phyloP scores from a whole-genome alignment of 2,888 invertebrate genomes.

The Drosophila helvetica region DNA sequence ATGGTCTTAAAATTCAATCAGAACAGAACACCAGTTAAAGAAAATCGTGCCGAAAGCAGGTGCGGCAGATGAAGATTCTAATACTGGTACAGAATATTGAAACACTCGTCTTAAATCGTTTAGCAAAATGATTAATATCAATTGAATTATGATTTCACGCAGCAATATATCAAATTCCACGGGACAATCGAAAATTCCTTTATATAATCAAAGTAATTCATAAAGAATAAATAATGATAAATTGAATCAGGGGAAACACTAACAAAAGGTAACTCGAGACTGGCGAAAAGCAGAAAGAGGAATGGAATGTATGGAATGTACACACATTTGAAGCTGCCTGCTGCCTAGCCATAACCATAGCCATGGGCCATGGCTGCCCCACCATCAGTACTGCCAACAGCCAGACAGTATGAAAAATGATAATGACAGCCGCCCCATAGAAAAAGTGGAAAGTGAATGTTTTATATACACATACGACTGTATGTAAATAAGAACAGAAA shows the following conservation, averaged over 20 bases:
- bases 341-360: conserved; percentile 13
- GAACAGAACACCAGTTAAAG: not conserved
- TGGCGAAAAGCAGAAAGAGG: conserved; percentile 27
- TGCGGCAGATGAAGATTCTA: not conserved
- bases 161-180: conserved; percentile 12
- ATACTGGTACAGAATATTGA: not conserved
- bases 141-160: not conserved
- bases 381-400: conserved; percentile 28
- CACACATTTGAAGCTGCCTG: conserved; percentile 23
- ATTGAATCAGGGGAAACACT: conserved; percentile 37
- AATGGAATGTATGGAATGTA: not conserved
- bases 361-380: conserved; percentile 22
- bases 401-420: conserved; percentile 68
- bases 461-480: not conserved
- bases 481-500: not conserved
- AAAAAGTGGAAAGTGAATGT: conserved; percentile 71
- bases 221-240: conserved; percentile 44
- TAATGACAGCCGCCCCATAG: conserved; percentile 63
- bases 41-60: not conserved
- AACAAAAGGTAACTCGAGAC: conserved; percentile 40
- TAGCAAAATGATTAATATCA: not conserved
- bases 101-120: not conserved
- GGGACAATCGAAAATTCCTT: conserved; percentile 19
- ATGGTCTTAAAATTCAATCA: not conserved
- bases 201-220: conserved; percentile 39